A percentile compares a stretch with the other conserved stretches of the same genome.
phyloP scores from a whole-genome alignment of 2,888 invertebrate species.

The Eupithecia abbreviata region DNA sequence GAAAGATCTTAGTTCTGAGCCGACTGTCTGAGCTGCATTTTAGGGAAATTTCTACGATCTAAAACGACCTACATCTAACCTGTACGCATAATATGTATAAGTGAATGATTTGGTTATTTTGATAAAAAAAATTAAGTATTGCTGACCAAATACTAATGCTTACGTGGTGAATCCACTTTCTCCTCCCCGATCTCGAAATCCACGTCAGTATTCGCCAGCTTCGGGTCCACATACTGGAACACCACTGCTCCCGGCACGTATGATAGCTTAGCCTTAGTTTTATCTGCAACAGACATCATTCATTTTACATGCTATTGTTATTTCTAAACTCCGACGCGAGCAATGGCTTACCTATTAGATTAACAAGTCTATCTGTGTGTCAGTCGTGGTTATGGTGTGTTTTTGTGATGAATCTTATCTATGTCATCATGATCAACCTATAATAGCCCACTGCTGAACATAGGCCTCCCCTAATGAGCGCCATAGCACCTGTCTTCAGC shows the following conservation, averaged over 20 bases:
- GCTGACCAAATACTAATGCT: conserved; percentile 32
- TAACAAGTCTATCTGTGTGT: too few relatives aligned
- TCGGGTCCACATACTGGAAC: conserved; percentile 59
- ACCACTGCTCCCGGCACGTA: conserved; percentile 68
- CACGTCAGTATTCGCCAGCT: conserved; percentile 46
- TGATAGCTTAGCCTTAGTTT: conserved; percentile 65
- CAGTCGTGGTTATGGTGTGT: too few relatives aligned
- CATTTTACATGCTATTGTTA: background rate
- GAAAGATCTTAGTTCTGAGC: too few relatives aligned
- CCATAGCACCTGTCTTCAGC: too few relatives aligned
- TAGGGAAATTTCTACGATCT: too few relatives aligned
- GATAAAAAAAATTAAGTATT: too few relatives aligned
- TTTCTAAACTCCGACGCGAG: background rate
- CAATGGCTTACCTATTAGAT: background rate
- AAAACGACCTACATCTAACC: too few relatives aligned
- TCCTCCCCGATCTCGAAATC: conserved; percentile 74
- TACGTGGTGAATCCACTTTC: conserved; percentile 62
- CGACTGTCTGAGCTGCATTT: too few relatives aligned
- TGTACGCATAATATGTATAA: too few relatives aligned
- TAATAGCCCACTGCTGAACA: too few relatives aligned
- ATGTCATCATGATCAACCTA: background rate
- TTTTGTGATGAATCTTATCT: background rate
- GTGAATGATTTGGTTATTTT: too few relatives aligned
- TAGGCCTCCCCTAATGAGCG: too few relatives aligned
- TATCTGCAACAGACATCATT: conserved; percentile 55